Evolutionary conservation across 2,888 invertebrate genomes (phyloP).

Genomic region (Tillus elongatus): DNA sequence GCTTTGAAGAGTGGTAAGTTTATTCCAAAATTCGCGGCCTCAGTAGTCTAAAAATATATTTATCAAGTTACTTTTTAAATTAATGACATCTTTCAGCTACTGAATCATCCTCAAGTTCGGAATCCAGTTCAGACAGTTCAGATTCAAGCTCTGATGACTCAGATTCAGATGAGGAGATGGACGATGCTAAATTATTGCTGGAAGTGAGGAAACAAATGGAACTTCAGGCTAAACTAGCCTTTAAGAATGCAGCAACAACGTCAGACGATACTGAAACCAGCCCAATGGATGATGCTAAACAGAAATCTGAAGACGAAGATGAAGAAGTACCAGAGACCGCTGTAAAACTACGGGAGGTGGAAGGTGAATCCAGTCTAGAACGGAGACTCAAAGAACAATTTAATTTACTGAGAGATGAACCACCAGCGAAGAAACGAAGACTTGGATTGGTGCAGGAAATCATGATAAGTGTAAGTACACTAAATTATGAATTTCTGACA

Average conservation of each 20-base stretch:
- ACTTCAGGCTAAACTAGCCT: constrained; percentile 21
- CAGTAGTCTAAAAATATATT: too few species aligned
- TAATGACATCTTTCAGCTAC: constrained; percentile 32
- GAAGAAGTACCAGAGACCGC: constrained; percentile 24
- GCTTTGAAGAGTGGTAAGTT: too few species aligned
- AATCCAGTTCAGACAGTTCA: constrained; percentile 39
- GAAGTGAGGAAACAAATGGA: constrained; percentile 36
- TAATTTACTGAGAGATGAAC: constrained; percentile 30
- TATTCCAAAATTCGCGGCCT: too few species aligned
- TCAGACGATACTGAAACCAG: constrained; percentile 30
- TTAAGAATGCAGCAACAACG: constrained; percentile 11
- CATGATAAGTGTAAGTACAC: constrained; percentile 54
- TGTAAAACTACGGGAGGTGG: constrained; percentile 35
- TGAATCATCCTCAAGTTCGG: constrained; percentile 37
- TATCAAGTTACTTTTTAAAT: too few species aligned
- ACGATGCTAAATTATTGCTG: constrained; percentile 36
- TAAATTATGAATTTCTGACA: constrained; percentile 9
- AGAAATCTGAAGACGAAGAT: constrained; percentile 26
- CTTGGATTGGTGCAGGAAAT: constrained; percentile 53
- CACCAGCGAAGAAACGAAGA: constrained; percentile 38
- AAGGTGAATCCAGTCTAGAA: constrained; percentile 28
- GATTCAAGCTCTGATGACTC: constrained; percentile 45
- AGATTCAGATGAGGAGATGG: constrained; percentile 42
- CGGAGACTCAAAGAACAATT: constrained; percentile 35
- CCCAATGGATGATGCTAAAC: constrained; percentile 21